Percentiles rank a stretch among this genome's conserved stretches.
Conservation (phyloP, 2,888 invertebrate species). For the Drosophila nigritarsus region DNA sequence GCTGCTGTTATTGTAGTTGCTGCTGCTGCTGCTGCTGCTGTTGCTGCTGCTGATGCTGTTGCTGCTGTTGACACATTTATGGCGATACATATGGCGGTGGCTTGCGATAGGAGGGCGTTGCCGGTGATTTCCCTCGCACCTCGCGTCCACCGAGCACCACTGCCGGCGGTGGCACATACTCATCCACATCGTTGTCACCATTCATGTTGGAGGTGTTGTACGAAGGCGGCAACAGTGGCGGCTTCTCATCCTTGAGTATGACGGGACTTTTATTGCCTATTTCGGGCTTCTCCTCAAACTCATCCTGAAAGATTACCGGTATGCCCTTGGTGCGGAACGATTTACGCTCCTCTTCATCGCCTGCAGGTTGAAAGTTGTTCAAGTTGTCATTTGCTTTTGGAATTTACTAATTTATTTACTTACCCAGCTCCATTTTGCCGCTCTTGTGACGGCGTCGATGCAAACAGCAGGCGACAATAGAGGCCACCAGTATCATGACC, state of each 20-base stretch:
- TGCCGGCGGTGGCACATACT: conserved; percentile 96
- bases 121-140: conserved; percentile 90
- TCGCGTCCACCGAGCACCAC: conserved; percentile 88
- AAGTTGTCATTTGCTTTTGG: neutral
- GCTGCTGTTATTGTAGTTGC: conserved; percentile 47
- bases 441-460: conserved; percentile 93
- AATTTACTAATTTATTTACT: conserved; percentile 13
- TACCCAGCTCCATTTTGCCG: conserved; percentile 92
- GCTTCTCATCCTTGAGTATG: conserved; percentile 97
- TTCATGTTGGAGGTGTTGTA: conserved; percentile 85
- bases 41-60: conserved; percentile 15
- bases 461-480: conserved; percentile 94
- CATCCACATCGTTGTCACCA: conserved; percentile 87
- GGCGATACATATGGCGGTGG: conserved; percentile 99
- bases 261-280: conserved; percentile 96
- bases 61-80: conserved; percentile 87
- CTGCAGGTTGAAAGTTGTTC: conserved; percentile 74
- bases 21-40: conserved; percentile 39
- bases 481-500: conserved; percentile 94
- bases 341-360: conserved; percentile 92
- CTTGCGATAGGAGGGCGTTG: conserved; percentile 96
- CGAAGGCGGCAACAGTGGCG: conserved; percentile 93
- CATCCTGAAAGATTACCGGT: conserved; percentile 98
- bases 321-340: conserved; percentile 94
- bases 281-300: conserved; percentile 96